Evolutionary conservation across 2,888 invertebrate species (phyloP).

Genomic region (Tolmerus cingulatus): DNA sequence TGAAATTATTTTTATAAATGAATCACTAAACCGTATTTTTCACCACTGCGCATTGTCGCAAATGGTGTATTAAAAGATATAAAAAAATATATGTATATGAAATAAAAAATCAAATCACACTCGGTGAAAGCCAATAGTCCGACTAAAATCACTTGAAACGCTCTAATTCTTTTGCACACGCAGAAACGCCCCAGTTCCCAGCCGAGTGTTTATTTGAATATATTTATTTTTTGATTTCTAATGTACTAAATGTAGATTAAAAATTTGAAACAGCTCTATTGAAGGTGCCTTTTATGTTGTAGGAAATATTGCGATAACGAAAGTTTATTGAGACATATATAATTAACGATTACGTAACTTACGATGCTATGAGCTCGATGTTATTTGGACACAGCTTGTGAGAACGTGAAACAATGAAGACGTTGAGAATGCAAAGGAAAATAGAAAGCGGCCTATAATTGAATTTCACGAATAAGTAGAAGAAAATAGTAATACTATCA

Average conservation of each 20-base stretch:
- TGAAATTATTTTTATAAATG: too few species aligned
- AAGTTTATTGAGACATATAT: neutral
- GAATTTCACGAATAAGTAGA: neutral
- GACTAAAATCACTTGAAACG: neutral
- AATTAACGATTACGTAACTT: neutral
- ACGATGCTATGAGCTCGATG: neutral
- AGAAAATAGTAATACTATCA: neutral
- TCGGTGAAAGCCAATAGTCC: neutral
- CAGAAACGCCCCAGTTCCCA: neutral
- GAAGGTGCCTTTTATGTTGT: neutral
- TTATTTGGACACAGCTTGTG: neutral
- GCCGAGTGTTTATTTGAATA: neutral
- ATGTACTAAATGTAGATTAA: neutral
- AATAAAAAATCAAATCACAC: neutral
- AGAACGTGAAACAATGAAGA: neutral
- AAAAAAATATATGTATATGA: neutral
- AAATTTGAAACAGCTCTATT: neutral
- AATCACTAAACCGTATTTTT: neutral
- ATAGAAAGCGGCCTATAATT: neutral
- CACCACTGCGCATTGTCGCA: neutral
- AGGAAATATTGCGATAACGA: neutral
- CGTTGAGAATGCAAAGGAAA: neutral
- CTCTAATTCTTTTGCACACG: neutral
- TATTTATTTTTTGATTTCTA: neutral
- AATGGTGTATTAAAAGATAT: neutral